These are phyloP conservation scores for Hydraecia micacea DNA, from an alignment of 2,888 invertebrate genomes.

Conservation along the genomic window DNA sequence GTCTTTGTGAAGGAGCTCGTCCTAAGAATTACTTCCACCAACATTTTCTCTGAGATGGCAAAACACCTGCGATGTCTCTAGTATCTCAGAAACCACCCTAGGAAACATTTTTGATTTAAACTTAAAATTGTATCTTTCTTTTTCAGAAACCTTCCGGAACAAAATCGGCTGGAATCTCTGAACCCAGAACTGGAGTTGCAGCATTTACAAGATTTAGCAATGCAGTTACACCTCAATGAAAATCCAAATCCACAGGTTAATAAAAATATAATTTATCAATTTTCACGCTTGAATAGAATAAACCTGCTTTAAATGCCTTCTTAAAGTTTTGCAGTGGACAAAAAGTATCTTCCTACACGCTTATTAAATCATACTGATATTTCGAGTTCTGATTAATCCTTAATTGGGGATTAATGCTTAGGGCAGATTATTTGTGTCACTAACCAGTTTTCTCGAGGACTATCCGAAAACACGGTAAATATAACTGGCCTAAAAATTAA, in stretches of 20 bases:
- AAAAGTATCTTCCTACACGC: neutral
- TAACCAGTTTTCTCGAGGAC: no score
- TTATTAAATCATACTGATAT: no score
- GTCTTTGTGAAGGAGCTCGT: no score
- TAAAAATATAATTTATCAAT: neutral
- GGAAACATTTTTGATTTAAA: neutral
- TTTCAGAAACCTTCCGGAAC: constrained; percentile 90
- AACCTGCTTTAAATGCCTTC: neutral
- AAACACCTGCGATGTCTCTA: no score
- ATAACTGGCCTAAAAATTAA: no score
- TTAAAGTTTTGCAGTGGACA: neutral
- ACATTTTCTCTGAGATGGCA: no score
- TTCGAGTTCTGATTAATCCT: no score
- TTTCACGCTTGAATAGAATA: neutral
- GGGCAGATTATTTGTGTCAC: no score
- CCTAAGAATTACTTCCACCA: no score
- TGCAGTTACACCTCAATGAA: constrained; percentile 96
- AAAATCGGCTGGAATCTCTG: constrained; percentile 91
- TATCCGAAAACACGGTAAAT: no score
- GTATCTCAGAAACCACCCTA: no score
- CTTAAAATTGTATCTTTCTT: neutral
- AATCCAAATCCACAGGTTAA: constrained; percentile 95
- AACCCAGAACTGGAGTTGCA: constrained; percentile 91
- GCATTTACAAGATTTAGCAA: constrained; percentile 95
- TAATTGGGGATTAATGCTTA: no score